Evolutionary conservation across 2,888 invertebrate species (phyloP), one percentile per base, ranked within the genome.

Genomic region (Zygogramma bicolorata): DNA sequence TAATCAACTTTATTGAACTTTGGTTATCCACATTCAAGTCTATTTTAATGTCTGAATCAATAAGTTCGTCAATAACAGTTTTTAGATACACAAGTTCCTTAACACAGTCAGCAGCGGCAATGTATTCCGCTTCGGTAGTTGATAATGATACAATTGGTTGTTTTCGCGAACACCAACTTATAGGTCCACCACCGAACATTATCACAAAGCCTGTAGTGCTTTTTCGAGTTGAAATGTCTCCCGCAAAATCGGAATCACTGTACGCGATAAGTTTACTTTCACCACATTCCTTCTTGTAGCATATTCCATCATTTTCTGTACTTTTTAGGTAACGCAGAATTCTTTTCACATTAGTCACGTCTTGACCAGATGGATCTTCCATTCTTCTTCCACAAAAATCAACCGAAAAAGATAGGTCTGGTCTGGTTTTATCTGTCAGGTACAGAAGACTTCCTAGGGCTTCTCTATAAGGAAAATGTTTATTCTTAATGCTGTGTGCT

Each of bases 91-190:
- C 3, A 1, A 82, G 25, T 73, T 80, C 81, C 66, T 75, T 74
- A 7, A 67, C 57, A 70, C 72, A 74, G n/a, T 76, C 73, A 10
- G 73, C 75, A 29, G 75, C 71, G 34, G 75, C 70, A 29, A 76
- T 63, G 34, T 78, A 80, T 68, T 83, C 81, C 10, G 82, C 79
- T 63, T 81, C 81, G 2, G 81, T 79, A 4, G 74, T 75, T 7
- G 78, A 82, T 5, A 74, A 63, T 0, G 81, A 74, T 3, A 81
- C 79, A 7, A 80, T 74, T 40, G 76, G 65, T 68, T 83, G 82
- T 69, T 74, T 72, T 71, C 78, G 63, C 6, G 78, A 75, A 53
- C 72, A 67, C 81, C 81, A 81, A 7, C 58, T 62, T 2, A 82
- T 71, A n/a, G 81, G 81, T 53, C 80, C 80, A 42, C 74, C 77